phyloP scores from a whole-genome alignment of 2,888 invertebrate genomes.

The Orthosia incerta region DNA sequence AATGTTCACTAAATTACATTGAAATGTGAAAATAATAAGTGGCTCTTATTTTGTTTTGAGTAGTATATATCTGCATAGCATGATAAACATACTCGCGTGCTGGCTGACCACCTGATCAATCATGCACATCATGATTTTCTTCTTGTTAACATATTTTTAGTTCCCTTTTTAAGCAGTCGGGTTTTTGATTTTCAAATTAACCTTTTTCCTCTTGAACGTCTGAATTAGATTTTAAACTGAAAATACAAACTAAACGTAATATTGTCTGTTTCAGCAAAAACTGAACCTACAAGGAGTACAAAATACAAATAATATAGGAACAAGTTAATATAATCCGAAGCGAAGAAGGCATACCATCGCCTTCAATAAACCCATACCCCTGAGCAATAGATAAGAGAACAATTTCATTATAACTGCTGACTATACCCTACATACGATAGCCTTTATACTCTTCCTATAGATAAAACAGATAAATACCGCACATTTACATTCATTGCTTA shows the following conservation, averaged over 20 bases:
- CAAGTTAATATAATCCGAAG: conserved; percentile 33
- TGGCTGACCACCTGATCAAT: too few relatives aligned
- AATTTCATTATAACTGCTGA: conserved; percentile 64
- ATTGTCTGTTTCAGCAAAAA: background rate
- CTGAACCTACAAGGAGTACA: background rate
- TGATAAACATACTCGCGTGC: too few relatives aligned
- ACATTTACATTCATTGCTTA: conserved; percentile 78
- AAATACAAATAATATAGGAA: conserved; percentile 21
- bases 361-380: conserved; percentile 51
- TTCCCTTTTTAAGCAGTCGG: too few relatives aligned
- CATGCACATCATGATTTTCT: too few relatives aligned
- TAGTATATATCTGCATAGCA: too few relatives aligned
- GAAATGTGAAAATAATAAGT: too few relatives aligned
- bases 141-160: too few relatives aligned
- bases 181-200: too few relatives aligned
- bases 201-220: too few relatives aligned
- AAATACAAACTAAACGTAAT: background rate
- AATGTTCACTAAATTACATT: too few relatives aligned
- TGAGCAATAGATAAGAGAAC: conserved; percentile 54
- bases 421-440: conserved; percentile 39
- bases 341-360: conserved; percentile 36
- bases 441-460: conserved; percentile 50
- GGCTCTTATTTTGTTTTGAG: too few relatives aligned
- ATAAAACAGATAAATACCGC: conserved; percentile 66
- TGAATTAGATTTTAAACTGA: background rate